These are phyloP conservation scores for Esox masquinongy DNA, from an alignment of 2,797 vertebrate species.

Conservation along the genomic window DNA sequence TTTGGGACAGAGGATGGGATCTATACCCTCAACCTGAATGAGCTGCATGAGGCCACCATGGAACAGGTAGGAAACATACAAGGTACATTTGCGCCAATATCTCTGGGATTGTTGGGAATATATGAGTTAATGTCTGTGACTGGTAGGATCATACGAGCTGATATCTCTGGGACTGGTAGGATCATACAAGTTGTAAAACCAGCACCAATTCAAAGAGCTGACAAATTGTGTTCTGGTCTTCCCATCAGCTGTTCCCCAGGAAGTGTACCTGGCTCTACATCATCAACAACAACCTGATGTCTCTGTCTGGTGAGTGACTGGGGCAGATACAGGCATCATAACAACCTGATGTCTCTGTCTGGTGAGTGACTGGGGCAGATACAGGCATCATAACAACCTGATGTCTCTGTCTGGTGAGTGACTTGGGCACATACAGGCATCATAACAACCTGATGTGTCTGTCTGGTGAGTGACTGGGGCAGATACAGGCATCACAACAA, in stretches of 20 bases:
- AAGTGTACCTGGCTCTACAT: slow-evolving; percentile 97
- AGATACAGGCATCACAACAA: slow-evolving; percentile 78
- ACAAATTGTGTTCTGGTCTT: slow-evolving; percentile 5
- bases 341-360: slow-evolving; percentile 96
- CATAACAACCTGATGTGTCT: slow-evolving; percentile 78
- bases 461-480: neutral
- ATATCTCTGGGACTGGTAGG: too few species aligned
- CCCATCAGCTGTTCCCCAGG: slow-evolving; percentile 88
- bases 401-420: slow-evolving; percentile 93
- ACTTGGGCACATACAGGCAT: neutral
- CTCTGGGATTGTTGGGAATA: neutral
- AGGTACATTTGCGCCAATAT: neutral
- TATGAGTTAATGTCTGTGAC: too few species aligned
- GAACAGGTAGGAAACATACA: slow-evolving; percentile 83
- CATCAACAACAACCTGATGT: slow-evolving; percentile 99
- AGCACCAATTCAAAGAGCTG: neutral
- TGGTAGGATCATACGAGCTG: neutral
- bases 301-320: slow-evolving; percentile 87
- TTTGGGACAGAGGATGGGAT: slow-evolving; percentile 98
- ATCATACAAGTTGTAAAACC: too few species aligned
- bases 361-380: slow-evolving; percentile 74
- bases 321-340: slow-evolving; percentile 62
- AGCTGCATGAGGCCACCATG: slow-evolving; percentile 97
- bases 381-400: slow-evolving; percentile 83
- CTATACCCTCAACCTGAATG: slow-evolving; percentile 96